phyloP scores from a whole-genome alignment of 1,140 invertebrate species.

The Kradibia gibbosae region DNA sequence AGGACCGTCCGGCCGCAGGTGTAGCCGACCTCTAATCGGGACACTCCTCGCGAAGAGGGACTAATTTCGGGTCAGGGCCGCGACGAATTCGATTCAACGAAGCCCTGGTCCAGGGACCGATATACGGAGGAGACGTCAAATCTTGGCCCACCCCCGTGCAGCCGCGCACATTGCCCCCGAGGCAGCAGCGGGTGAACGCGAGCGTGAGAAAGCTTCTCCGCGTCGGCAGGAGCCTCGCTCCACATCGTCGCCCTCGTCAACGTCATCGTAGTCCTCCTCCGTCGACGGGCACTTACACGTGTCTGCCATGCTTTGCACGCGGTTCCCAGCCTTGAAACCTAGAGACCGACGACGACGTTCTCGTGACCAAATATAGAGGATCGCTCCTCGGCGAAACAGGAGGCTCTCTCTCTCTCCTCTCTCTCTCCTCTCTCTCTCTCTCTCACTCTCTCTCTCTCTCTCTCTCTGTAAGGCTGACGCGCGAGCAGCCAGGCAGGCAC shows the following conservation, averaged over 20 bases:
- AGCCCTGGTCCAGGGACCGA: neutral
- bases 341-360: neutral
- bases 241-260: neutral
- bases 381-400: constrained; percentile 27
- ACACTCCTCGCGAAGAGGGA: neutral
- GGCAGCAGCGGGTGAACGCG: neutral
- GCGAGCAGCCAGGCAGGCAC: no score
- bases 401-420: constrained; percentile 9
- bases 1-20: neutral
- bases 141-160: neutral
- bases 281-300: constrained; percentile 2
- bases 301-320: neutral
- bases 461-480: neutral
- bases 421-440: neutral
- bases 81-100: neutral
- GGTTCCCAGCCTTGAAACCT: constrained; percentile 5
- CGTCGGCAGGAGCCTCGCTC: neutral
- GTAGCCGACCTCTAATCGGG: neutral
- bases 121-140: no score
- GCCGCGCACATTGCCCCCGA: neutral
- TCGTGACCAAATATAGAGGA: constrained; percentile 44
- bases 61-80: neutral
- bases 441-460: neutral
- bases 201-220: constrained; percentile 18
- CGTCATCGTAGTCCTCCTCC: neutral